These are phyloP conservation scores for Cathartes aura DNA, from an alignment of 2,113 vertebrate species.

Conservation along the genomic window DNA sequence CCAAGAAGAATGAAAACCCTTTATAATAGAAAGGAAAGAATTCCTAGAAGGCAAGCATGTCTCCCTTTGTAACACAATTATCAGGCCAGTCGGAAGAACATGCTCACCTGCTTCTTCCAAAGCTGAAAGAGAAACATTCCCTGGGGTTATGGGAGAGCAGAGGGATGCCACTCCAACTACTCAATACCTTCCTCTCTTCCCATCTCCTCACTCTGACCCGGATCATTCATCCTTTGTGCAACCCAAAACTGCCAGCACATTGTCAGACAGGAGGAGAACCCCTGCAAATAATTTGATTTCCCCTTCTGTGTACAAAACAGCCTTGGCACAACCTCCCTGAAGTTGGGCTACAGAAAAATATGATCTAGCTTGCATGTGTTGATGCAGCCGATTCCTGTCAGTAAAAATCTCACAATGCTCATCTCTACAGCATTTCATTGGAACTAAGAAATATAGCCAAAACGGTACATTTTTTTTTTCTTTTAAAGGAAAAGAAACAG, in stretches of 20 bases:
- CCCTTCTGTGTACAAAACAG: not conserved
- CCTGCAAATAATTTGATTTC: not conserved
- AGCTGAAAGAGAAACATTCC: not conserved
- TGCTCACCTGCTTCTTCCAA: not conserved
- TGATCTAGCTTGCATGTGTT: not conserved
- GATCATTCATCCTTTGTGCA: not conserved
- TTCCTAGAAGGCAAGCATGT: constrained; percentile 37
- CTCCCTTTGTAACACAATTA: constrained; percentile 26
- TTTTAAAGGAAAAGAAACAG: not conserved
- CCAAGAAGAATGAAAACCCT: constrained; percentile 42
- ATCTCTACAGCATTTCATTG: not conserved
- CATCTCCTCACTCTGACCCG: not conserved
- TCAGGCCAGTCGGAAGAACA: not conserved
- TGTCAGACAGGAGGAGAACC: not conserved
- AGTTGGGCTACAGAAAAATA: not conserved
- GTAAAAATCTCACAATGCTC: not conserved
- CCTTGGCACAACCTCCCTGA: not conserved
- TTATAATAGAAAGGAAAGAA: not conserved
- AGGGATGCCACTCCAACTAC: not conserved
- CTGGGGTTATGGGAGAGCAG: not conserved
- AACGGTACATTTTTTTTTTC: accelerated
- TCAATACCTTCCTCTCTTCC: not conserved
- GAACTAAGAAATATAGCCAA: not conserved
- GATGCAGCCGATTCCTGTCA: not conserved
- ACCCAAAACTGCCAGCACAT: not conserved